A percentile compares a stretch with the other conserved stretches of the same genome.
Conservation (phyloP, 2,888 invertebrate genomes). For the Acrobasis repandana region DNA sequence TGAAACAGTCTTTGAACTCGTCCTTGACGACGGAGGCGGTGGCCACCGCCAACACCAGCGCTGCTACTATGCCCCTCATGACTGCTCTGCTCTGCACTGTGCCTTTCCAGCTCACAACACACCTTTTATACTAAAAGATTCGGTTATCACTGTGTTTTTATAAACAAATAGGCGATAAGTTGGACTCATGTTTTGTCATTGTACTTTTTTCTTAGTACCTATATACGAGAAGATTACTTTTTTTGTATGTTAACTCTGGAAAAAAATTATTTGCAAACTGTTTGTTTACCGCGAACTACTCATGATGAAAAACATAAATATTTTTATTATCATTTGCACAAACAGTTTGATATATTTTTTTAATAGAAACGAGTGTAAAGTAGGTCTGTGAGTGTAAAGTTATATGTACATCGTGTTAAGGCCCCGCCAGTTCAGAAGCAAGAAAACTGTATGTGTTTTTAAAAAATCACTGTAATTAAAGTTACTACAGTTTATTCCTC, state of each 20-base stretch:
- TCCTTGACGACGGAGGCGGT: constrained; percentile 63
- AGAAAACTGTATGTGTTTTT: too few relatives aligned
- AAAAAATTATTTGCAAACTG: too few relatives aligned
- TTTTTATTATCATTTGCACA: too few relatives aligned
- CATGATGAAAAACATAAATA: too few relatives aligned
- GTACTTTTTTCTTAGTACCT: neutral
- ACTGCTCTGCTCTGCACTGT: constrained; percentile 44
- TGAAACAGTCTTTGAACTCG: constrained; percentile 43
- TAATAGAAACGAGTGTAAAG: too few relatives aligned
- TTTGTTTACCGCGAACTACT: too few relatives aligned
- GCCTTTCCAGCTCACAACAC: constrained; percentile 23
- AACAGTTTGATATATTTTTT: too few relatives aligned
- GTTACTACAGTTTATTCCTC: too few relatives aligned
- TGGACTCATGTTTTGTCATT: neutral
- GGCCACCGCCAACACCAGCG: constrained; percentile 55
- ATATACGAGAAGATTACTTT: neutral
- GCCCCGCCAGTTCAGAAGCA: too few relatives aligned
- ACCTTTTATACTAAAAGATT: constrained; percentile 55
- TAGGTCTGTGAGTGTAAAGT: too few relatives aligned
- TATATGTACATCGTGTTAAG: too few relatives aligned
- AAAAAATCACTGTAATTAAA: too few relatives aligned
- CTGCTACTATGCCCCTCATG: constrained; percentile 60
- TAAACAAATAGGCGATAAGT: constrained; percentile 10
- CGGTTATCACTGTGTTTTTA: neutral
- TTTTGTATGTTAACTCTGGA: neutral